Evolutionary conservation across 2,113 vertebrate genomes (phyloP).

Genomic region (Paracanthobrama guichenoti): DNA sequence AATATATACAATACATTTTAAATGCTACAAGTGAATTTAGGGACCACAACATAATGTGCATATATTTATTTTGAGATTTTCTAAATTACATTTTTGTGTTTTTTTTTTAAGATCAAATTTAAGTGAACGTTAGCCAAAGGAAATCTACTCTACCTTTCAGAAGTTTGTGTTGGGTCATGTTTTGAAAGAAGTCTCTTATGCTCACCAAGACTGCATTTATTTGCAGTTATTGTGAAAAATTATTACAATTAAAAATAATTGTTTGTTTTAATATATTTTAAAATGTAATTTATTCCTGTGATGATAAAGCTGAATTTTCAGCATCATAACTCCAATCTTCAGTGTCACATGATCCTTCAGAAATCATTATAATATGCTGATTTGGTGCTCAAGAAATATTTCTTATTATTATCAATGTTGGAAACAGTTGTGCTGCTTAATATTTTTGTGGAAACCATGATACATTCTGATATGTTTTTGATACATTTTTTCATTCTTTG

Average conservation of each 20-base stretch:
- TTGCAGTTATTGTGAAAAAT: not conserved
- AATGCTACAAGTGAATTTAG: not conserved
- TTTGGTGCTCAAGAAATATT: not conserved
- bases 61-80: not conserved
- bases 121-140: not conserved
- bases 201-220: not conserved
- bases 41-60: not conserved
- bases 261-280: not conserved
- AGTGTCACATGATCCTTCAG: not conserved
- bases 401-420: not conserved
- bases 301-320: not conserved
- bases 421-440: not conserved
- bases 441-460: not conserved
- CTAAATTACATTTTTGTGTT: not conserved
- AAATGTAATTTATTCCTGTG: not conserved
- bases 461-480: too few relatives aligned
- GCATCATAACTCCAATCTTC: not conserved
- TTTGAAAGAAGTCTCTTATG: not conserved
- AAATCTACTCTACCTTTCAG: not conserved
- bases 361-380: not conserved
- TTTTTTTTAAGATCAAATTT: not conserved
- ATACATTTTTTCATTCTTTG: not conserved
- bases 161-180: not conserved
- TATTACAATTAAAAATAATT: not conserved
- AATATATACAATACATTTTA: not conserved